Conservation (phyloP, 2,113 vertebrate species). For the Naja naja region DNA sequence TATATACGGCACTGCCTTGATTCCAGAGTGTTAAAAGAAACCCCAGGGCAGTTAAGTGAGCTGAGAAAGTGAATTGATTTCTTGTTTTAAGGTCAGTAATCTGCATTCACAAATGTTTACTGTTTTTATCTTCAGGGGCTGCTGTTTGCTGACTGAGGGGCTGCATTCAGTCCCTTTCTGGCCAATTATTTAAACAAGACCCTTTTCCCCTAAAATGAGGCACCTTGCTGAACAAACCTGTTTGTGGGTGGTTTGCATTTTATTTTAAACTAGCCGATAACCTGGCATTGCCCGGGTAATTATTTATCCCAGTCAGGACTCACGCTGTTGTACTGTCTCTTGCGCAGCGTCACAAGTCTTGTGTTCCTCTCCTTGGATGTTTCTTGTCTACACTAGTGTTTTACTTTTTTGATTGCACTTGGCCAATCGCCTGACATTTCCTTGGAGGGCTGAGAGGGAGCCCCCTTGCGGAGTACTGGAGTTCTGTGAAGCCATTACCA, state of each 20-base stretch:
- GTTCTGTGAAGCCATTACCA: no score
- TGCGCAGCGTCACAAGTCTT: no score
- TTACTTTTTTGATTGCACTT: no score
- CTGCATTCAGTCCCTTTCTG: not conserved
- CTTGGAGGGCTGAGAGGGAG: no score
- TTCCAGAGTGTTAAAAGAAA: not conserved
- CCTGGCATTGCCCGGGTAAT: no score
- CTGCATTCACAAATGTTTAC: not conserved
- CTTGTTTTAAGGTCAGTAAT: constrained; percentile 31
- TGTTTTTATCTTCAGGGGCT: constrained; percentile 16
- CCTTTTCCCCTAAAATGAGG: constrained; percentile 6
- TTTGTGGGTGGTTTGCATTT: not conserved
- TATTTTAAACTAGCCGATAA: not conserved
- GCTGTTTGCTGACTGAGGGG: constrained; percentile 35
- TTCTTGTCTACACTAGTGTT: no score
- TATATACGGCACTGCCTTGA: fast-evolving
- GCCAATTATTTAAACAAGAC: constrained; percentile 29
- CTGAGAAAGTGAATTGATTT: not conserved
- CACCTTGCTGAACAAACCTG: constrained; percentile 19
- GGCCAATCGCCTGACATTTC: no score
- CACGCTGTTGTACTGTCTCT: no score
- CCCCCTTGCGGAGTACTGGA: no score
- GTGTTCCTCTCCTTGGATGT: no score
- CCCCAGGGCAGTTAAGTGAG: not conserved
- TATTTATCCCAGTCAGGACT: no score